A percentile compares a stretch with the other conserved stretches of the same genome.
These are phyloP conservation scores for Echinops telfairi DNA, from an alignment of 2,113 vertebrate species.

Conservation along the genomic window DNA sequence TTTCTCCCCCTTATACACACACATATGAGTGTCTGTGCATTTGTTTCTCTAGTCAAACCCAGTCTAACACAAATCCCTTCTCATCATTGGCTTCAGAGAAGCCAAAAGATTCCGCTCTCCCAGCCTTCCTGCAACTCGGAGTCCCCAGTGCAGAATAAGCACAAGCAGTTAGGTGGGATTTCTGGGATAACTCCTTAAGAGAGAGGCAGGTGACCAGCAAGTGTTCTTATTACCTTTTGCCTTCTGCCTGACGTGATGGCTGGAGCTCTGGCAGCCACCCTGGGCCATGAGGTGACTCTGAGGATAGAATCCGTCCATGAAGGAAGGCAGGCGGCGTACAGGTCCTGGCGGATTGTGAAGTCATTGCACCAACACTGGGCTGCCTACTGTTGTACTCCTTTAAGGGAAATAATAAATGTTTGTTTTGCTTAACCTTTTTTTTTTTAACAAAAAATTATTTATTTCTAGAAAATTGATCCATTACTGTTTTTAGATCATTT, in stretches of 20 bases:
- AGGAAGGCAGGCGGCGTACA: not conserved
- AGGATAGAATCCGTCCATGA: not conserved
- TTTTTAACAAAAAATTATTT: not conserved
- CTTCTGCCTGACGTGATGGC: not conserved
- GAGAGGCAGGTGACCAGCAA: not conserved
- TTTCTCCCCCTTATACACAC: too few species aligned
- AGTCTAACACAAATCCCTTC: too few species aligned
- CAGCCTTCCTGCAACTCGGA: not conserved
- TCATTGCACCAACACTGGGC: not conserved
- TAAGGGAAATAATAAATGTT: not conserved
- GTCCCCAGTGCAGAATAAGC: not conserved
- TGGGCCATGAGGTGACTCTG: not conserved
- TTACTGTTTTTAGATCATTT: too few species aligned
- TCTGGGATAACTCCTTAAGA: constrained; percentile 8
- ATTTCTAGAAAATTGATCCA: too few species aligned
- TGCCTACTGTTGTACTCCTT: not conserved
- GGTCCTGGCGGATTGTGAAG: not conserved
- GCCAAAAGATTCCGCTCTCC: not conserved
- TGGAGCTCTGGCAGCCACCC: not conserved
- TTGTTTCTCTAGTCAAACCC: too few species aligned
- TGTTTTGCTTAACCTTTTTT: constrained; percentile 42
- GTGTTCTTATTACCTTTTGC: not conserved
- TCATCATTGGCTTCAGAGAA: not conserved
- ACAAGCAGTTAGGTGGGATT: not conserved
- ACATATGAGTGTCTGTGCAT: too few species aligned